Conservation (phyloP, 2,113 vertebrate genomes). For the Condylura cristata region DNA sequence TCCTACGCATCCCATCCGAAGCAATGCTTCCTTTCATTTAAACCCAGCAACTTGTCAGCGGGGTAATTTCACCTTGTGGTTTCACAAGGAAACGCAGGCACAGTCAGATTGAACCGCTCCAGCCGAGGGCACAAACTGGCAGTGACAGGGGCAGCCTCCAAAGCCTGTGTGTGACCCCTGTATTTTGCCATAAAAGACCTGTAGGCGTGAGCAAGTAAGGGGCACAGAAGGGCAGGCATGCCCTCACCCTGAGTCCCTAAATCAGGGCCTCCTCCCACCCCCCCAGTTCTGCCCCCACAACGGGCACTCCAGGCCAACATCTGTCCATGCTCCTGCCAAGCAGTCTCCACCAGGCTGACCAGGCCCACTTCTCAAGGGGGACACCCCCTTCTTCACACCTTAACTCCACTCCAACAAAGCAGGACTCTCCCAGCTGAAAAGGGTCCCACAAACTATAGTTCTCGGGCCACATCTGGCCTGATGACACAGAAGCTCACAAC, state of each 20-base stretch:
- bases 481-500: background rate
- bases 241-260: background rate
- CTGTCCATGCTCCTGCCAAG: background rate
- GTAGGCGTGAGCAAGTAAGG: rapidly evolving
- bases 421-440: too few relatives aligned
- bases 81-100: background rate
- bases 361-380: background rate
- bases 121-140: background rate
- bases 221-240: background rate
- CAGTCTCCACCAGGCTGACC: background rate
- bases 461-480: background rate
- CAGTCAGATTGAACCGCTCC: background rate
- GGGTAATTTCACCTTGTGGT: too few relatives aligned
- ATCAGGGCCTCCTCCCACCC: too few relatives aligned
- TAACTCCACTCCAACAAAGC: background rate
- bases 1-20: too few relatives aligned
- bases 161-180: background rate
- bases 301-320: background rate
- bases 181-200: too few relatives aligned
- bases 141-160: too few relatives aligned
- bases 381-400: background rate
- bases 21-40: too few relatives aligned
- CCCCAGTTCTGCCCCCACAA: rapidly evolving
- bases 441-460: background rate
- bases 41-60: too few relatives aligned